phyloP scores from a whole-genome alignment of 2,888 invertebrate genomes.

The Metellina segmentata region DNA sequence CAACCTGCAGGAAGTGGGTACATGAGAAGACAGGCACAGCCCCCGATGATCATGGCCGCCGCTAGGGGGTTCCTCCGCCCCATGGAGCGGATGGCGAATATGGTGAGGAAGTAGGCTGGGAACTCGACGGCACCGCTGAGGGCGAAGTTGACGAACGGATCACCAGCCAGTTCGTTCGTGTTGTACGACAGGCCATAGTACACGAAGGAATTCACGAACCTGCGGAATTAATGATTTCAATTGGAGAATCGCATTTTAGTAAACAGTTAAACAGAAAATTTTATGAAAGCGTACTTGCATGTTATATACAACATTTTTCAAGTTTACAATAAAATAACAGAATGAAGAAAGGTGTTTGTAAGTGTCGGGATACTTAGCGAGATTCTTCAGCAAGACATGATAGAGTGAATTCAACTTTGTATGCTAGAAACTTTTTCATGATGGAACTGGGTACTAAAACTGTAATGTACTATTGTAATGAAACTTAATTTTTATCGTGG shows the following conservation, averaged over 20 bases:
- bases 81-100: constrained; percentile 58
- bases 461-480: too few species aligned
- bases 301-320: too few species aligned
- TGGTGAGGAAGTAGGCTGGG: constrained; percentile 76
- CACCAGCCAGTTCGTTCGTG: constrained; percentile 77
- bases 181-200: constrained; percentile 77
- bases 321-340: too few species aligned
- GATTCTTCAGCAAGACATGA: background rate
- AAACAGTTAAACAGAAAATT: background rate
- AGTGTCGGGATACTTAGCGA: background rate
- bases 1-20: constrained; percentile 68
- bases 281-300: background rate
- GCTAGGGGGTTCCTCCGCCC: constrained; percentile 72
- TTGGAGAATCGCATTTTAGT: background rate
- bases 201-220: constrained; percentile 77
- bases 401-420: too few species aligned
- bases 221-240: background rate
- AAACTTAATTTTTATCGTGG: too few species aligned
- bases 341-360: too few species aligned
- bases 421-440: too few species aligned
- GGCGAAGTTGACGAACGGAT: constrained; percentile 77
- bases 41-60: constrained; percentile 69
- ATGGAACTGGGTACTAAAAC: too few species aligned
- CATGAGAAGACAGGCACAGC: constrained; percentile 65
- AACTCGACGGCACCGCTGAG: constrained; percentile 77